These are phyloP conservation scores for Rachycentron canadum DNA, from an alignment of 2,797 vertebrate genomes.

Conservation along the genomic window DNA sequence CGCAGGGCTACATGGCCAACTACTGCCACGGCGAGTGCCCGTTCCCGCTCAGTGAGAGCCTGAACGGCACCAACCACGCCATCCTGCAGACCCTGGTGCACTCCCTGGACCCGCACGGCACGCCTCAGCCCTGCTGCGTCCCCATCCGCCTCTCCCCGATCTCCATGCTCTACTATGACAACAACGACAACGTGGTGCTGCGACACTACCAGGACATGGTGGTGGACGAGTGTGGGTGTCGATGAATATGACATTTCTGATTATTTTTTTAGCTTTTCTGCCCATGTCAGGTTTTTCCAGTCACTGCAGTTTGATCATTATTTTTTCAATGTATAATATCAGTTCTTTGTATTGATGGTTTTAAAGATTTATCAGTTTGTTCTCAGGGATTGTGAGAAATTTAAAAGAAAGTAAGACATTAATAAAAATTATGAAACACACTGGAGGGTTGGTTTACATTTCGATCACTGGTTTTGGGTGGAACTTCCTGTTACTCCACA, in stretches of 20 bases:
- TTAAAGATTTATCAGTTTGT: constrained; percentile 20
- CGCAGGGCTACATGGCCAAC: constrained; percentile 96
- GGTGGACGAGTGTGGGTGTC: constrained; percentile 96
- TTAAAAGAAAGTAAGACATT: constrained; percentile 6
- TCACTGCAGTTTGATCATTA: background rate
- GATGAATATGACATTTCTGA: constrained; percentile 74
- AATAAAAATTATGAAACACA: constrained; percentile 31
- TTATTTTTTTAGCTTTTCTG: background rate
- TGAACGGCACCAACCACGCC: constrained; percentile 94
- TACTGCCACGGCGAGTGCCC: constrained; percentile 94
- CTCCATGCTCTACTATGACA: constrained; percentile 96
- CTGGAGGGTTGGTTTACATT: background rate
- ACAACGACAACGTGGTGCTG: constrained; percentile 95
- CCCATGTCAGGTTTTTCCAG: background rate
- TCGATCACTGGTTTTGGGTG: no score
- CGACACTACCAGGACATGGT: constrained; percentile 97
- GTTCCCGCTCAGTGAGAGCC: constrained; percentile 89
- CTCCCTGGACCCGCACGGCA: constrained; percentile 86
- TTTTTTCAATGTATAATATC: background rate
- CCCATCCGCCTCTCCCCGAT: constrained; percentile 93
- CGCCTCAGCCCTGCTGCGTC: constrained; percentile 93
- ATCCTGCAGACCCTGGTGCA: constrained; percentile 94
- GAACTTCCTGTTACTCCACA: no score
- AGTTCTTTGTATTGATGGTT: constrained; percentile 15
- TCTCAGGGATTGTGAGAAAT: background rate